A percentile compares a stretch with the other conserved stretches of the same genome.
Conservation (phyloP, 2,888 invertebrate species). For the Brenthis hecate region DNA sequence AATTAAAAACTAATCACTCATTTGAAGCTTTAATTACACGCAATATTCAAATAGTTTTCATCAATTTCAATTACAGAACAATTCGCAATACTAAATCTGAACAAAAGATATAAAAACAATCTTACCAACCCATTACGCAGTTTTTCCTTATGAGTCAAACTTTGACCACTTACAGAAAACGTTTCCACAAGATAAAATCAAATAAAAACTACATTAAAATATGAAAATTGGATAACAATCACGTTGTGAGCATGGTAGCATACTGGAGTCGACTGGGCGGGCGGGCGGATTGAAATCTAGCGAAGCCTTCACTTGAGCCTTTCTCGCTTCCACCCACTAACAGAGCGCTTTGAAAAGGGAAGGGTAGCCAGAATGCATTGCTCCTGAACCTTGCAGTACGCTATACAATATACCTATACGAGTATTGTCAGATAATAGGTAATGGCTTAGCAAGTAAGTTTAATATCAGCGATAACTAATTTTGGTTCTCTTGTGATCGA, state of each 20-base stretch:
- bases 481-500: conserved; percentile 15
- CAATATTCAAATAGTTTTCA: conserved; percentile 4
- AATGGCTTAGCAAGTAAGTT: conserved; percentile 28
- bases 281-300: conserved; percentile 66
- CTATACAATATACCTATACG: conserved; percentile 21
- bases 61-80: conserved; percentile 14
- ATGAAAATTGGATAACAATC: conserved; percentile 19
- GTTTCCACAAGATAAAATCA: conserved; percentile 10
- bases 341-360: conserved; percentile 52
- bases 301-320: conserved; percentile 61
- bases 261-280: conserved; percentile 73
- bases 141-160: conserved; percentile 4
- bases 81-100: conserved; percentile 3
- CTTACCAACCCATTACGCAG: conserved; percentile 25
- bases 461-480: conserved; percentile 23
- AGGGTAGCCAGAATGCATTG: conserved; percentile 56
- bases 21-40: not conserved
- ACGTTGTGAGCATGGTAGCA: conserved; percentile 59
- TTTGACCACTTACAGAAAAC: conserved; percentile 12
- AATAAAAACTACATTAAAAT: conserved; percentile 19
- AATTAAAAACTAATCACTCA: not conserved
- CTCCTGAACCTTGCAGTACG: conserved; percentile 55
- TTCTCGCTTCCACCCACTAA: conserved; percentile 57
- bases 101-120: conserved; percentile 10
- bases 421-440: conserved; percentile 20